These are phyloP conservation scores for Ochotona curzoniae DNA, from an alignment of 2,113 vertebrate species.

Conservation along the genomic window DNA sequence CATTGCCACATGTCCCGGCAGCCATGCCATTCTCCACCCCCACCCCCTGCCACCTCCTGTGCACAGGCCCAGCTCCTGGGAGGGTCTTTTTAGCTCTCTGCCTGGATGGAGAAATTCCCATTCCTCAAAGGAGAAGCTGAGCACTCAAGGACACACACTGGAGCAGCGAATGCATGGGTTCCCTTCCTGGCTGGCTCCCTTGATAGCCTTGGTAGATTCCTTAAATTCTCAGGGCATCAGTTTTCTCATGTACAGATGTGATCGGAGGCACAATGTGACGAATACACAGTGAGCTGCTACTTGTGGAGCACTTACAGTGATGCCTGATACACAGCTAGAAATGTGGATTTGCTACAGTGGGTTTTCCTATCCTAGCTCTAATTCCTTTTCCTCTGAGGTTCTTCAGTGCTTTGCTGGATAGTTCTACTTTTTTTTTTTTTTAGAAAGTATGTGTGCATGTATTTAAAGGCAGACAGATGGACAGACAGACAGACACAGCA, in stretches of 20 bases:
- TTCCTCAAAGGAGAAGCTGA: not conserved
- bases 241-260: not conserved
- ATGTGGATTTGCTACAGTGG: not conserved
- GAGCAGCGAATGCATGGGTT: not conserved
- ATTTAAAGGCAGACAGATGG: too few relatives aligned
- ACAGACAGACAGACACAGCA: too few relatives aligned
- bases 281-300: not conserved
- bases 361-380: not conserved
- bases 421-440: not conserved
- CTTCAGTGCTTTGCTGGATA: not conserved
- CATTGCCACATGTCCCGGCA: not conserved
- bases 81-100: not conserved
- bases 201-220: not conserved
- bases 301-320: not conserved
- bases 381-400: not conserved
- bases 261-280: not conserved
- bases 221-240: not conserved
- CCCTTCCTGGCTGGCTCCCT: not conserved
- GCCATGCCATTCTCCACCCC: not conserved
- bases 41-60: not conserved
- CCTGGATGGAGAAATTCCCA: not conserved
- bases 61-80: not conserved
- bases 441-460: too few relatives aligned
- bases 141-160: not conserved
- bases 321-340: not conserved